Conservation (phyloP, 1,140 invertebrate genomes). For the Drosophila sucinea region DNA sequence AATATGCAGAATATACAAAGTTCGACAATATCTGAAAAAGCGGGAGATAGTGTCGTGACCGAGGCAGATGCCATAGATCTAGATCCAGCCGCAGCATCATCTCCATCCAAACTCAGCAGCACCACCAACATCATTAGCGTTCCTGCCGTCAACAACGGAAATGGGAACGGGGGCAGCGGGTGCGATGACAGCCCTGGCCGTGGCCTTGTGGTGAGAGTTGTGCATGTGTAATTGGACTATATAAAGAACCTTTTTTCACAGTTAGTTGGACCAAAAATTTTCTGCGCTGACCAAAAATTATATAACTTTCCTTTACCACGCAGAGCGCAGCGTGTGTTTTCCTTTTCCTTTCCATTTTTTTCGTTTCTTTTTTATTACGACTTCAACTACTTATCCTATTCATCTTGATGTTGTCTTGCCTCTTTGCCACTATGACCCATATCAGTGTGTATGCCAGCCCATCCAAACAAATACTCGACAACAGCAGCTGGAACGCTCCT, state of each 20-base stretch:
- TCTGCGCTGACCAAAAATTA: slow-evolving; percentile 5
- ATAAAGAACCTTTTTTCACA: background rate
- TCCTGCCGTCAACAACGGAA: slow-evolving; percentile 6
- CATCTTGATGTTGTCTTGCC: background rate
- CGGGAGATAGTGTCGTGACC: background rate
- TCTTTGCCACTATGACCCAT: background rate
- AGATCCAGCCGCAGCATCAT: slow-evolving; percentile 3
- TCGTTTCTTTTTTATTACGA: background rate
- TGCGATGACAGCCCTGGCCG: slow-evolving; percentile 3
- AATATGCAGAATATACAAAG: slow-evolving; percentile 11
- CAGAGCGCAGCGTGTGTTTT: background rate
- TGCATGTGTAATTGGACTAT: slow-evolving; percentile 6
- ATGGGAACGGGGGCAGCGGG: slow-evolving; percentile 6
- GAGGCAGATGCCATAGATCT: slow-evolving; percentile 5
- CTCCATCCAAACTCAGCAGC: slow-evolving; percentile 6
- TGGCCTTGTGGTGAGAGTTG: slow-evolving; percentile 5
- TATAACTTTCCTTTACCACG: slow-evolving; percentile 1
- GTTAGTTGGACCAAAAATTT: slow-evolving; percentile 6
- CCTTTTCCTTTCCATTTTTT: background rate
- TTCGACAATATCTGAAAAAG: slow-evolving; percentile 2
- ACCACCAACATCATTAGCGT: background rate
- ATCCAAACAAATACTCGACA: too few species aligned
- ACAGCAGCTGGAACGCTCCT: background rate
- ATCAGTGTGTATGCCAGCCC: background rate
- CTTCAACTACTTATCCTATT: background rate